These are phyloP conservation scores for Hirtodrosophila duncani DNA, from an alignment of 2,888 invertebrate genomes.

Conservation along the genomic window DNA sequence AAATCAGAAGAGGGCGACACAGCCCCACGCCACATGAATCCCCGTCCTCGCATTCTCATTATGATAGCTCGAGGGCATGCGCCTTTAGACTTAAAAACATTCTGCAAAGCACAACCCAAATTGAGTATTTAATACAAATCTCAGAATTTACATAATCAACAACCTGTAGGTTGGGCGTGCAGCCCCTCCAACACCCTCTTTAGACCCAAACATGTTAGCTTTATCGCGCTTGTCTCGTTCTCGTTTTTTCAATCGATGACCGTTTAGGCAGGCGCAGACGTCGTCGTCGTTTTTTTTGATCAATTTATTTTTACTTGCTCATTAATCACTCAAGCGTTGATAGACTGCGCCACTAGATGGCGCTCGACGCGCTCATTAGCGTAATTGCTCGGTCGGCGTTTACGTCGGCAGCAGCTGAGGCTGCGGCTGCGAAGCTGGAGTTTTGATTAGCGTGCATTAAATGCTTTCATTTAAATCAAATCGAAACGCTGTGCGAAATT, in stretches of 20 bases:
- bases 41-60: no score
- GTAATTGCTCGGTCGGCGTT: slow-evolving; percentile 52
- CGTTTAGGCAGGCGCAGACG: no score
- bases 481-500: slow-evolving; percentile 47
- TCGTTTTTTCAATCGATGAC: slow-evolving; percentile 16
- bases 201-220: no score
- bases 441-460: slow-evolving; percentile 69
- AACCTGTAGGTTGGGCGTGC: no score
- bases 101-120: no score
- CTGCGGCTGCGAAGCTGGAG: slow-evolving; percentile 15
- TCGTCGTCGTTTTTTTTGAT: slow-evolving; percentile 29
- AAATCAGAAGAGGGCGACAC: slow-evolving; percentile 47
- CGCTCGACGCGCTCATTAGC: slow-evolving; percentile 60
- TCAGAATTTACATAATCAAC: no score
- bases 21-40: slow-evolving; percentile 26
- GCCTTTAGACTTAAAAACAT: no score
- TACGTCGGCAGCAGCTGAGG: slow-evolving; percentile 25
- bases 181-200: no score
- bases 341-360: slow-evolving; percentile 53
- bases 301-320: slow-evolving; percentile 53
- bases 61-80: no score
- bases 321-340: slow-evolving; percentile 73
- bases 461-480: slow-evolving; percentile 71
- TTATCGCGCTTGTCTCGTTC: not conserved
- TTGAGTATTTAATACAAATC: no score